phyloP scores from a whole-genome alignment of 2,113 vertebrate species.

The Helogale parvula region DNA sequence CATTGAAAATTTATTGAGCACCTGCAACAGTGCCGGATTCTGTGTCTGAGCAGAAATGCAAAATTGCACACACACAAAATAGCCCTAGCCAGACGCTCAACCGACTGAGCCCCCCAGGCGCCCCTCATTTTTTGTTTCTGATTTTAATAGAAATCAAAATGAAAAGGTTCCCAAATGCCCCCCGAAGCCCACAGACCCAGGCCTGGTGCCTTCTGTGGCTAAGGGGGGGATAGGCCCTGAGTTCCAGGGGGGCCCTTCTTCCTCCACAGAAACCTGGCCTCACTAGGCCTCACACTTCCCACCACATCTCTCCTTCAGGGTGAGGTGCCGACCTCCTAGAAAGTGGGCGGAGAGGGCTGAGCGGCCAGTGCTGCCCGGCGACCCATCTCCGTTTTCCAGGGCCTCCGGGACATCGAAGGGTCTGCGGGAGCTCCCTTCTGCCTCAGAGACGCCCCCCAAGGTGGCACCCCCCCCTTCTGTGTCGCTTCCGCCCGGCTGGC shows the following conservation, averaged over 20 bases:
- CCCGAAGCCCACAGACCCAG: no score
- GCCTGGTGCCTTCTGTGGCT: not conserved
- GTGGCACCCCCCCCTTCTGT: no score
- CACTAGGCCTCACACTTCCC: not conserved
- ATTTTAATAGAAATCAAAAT: not conserved
- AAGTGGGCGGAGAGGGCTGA: not conserved
- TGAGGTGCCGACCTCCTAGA: not conserved
- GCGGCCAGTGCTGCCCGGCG: rapidly evolving
- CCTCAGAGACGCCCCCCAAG: not conserved
- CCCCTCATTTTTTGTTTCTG: not conserved
- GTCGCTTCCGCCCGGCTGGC: rapidly evolving
- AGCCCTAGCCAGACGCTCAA: no score
- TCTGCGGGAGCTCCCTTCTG: no score
- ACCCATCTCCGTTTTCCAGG: not conserved
- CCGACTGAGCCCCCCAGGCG: no score
- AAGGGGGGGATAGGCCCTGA: rapidly evolving
- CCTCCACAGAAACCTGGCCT: not conserved
- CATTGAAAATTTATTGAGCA: no score
- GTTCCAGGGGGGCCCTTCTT: rapidly evolving
- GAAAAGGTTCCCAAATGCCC: not conserved
- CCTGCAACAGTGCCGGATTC: no score
- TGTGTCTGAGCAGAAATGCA: no score
- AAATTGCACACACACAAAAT: no score
- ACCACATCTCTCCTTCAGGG: not conserved
- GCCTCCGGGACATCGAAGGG: not conserved